Percentiles rank a stretch among this genome's conserved stretches.
phyloP scores from a whole-genome alignment of 1,140 invertebrate genomes.

The Rhyacophila brunnea region DNA sequence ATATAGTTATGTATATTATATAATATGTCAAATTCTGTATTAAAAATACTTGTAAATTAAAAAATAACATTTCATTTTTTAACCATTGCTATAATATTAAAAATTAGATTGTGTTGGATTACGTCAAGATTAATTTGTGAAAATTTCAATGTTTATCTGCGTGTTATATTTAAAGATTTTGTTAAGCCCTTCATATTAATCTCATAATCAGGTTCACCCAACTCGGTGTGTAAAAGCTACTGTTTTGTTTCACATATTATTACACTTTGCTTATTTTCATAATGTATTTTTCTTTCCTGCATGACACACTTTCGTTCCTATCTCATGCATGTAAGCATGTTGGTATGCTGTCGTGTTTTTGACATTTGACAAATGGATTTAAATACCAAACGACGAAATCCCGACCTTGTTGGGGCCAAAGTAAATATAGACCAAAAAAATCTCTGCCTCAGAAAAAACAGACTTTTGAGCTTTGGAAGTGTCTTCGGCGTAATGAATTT shows the following conservation, averaged over 20 bases:
- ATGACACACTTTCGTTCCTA: background rate
- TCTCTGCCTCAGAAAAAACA: background rate
- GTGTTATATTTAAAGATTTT: constrained; percentile 1
- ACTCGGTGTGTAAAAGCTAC: no score
- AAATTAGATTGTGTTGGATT: background rate
- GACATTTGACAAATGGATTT: constrained; percentile 32
- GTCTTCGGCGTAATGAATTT: background rate
- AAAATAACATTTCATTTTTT: no score
- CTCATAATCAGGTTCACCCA: no score
- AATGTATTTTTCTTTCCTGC: no score
- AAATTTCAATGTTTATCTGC: no score
- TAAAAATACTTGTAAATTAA: no score
- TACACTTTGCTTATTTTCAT: no score
- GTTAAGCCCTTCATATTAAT: background rate
- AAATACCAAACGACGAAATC: constrained; percentile 16
- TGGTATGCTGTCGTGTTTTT: constrained; percentile 12
- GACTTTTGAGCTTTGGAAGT: background rate
- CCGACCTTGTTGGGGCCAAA: constrained; percentile 4
- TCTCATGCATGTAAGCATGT: background rate
- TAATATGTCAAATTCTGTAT: no score
- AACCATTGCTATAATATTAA: no score
- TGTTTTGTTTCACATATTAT: no score
- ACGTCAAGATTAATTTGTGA: background rate
- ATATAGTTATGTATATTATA: no score
- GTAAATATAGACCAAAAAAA: background rate